Conservation (phyloP, 2,113 vertebrate species). For the Capra hircus region DNA sequence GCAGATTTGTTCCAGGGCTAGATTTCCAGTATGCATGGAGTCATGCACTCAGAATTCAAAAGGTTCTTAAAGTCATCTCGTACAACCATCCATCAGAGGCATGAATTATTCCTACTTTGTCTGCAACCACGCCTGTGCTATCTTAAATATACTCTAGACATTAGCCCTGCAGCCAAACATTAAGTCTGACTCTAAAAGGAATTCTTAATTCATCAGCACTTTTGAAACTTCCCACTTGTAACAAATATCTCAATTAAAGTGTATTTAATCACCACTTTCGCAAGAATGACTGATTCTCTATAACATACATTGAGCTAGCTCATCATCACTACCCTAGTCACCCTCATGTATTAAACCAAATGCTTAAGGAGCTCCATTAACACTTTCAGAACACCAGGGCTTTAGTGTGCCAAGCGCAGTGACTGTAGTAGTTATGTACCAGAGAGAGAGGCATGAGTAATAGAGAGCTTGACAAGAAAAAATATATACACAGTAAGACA, state of each 20-base stretch:
- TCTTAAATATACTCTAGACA: constrained; percentile 51
- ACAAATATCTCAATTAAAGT: constrained; percentile 63
- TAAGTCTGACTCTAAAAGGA: constrained; percentile 56
- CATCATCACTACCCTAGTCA: constrained; percentile 11
- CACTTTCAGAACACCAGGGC: constrained; percentile 8
- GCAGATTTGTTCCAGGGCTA: constrained; percentile 29
- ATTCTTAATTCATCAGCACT: constrained; percentile 66
- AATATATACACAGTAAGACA: neutral
- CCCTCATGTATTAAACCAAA: constrained; percentile 34
- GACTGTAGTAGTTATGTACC: neutral
- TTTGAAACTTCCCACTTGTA: constrained; percentile 64
- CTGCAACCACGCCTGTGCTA: neutral
- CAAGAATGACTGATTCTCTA: constrained; percentile 48
- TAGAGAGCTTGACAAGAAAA: neutral
- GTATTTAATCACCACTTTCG: constrained; percentile 38
- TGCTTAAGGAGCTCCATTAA: constrained; percentile 8
- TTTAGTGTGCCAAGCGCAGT: neutral
- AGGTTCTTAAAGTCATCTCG: constrained; percentile 31
- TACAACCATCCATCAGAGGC: constrained; percentile 38
- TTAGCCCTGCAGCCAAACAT: constrained; percentile 58
- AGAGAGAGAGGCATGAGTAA: neutral
- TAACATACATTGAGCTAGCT: constrained; percentile 2
- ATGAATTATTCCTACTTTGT: constrained; percentile 52
- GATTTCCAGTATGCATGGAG: constrained; percentile 33
- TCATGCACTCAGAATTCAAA: constrained; percentile 26